Evolutionary conservation across 2,888 invertebrate genomes (phyloP).

Genomic region (Pristionchus fissidentatus): DNA sequence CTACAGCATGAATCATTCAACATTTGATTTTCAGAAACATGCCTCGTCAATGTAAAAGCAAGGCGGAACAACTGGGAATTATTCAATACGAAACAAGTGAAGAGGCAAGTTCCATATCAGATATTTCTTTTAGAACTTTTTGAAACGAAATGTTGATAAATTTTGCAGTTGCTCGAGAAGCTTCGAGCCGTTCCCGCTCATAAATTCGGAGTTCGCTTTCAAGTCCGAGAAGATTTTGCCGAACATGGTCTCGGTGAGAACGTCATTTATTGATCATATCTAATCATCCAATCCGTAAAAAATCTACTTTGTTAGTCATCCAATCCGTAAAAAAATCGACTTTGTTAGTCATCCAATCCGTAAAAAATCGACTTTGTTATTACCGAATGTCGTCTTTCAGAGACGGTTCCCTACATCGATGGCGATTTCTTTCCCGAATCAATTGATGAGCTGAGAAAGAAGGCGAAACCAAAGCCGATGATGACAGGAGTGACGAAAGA

Average conservation of each 20-base stretch:
- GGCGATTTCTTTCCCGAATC: conserved; percentile 16
- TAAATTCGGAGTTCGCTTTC: background rate
- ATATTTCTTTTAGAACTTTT: too few relatives aligned
- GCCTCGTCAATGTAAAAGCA: too few relatives aligned
- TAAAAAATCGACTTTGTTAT: background rate
- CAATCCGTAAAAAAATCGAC: conserved; percentile 57
- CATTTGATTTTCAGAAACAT: too few relatives aligned
- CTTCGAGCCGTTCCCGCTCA: background rate
- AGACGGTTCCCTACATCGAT: background rate
- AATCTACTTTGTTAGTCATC: conserved; percentile 48
- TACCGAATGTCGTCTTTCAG: background rate
- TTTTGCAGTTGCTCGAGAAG: background rate
- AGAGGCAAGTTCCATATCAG: too few relatives aligned
- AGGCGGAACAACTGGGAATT: too few relatives aligned
- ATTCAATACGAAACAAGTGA: too few relatives aligned
- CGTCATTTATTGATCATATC: background rate
- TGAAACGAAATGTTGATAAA: too few relatives aligned
- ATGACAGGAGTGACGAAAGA: conserved; percentile 1
- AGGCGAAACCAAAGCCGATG: background rate
- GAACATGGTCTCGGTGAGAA: background rate
- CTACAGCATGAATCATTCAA: too few relatives aligned
- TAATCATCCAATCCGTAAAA: background rate
- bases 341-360: background rate
- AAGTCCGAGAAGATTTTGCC: background rate
- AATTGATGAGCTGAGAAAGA: background rate